Evolutionary conservation across 1,140 invertebrate species (phyloP), one percentile per base, ranked within the genome.

Genomic region (Nebria ingens): DNA sequence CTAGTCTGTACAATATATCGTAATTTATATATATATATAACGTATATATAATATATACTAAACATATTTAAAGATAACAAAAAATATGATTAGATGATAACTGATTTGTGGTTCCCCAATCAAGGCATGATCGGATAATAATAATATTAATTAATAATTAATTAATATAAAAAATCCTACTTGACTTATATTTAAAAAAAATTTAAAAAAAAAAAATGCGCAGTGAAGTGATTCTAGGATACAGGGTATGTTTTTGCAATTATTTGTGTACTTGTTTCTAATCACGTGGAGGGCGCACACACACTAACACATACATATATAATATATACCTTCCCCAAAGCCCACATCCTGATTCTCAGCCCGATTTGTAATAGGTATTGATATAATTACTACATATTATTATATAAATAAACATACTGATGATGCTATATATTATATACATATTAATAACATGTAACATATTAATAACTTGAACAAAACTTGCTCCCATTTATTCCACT

Each of bases 221-320:
- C 76, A 75, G 74, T 75, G 73, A 79, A 78, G 78, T 80, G 78
- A 79, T 79, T 79, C 75, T 80, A 80, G 78, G 78, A 80, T 80
- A 81, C 79, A 81, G 79, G 79, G 79, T 81, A 81, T 80, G 79
- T 72, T 79, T 80, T 81, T 80, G 78, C 78, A 79, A 79, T 79
- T 79, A 78, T 79, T 78, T 79, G 77, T 77, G 78, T 78, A 77
- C 79, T 77, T 78, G 71, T 78, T 78, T 75, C 74, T 79, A 76
- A 76, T 68, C 62, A 61, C 65, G 58, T 61, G 19, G 60, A 62
- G 59, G 65, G 63, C 63, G 65, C 40, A 45, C 40, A 45, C 40
- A 45, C 40, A 45, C 4, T 12, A 4, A 45, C 17, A 45, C 15
- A 45, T 45, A 45, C 6, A 45, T 45, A 45, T 17, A 45, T 17